Evolutionary conservation across 1,140 invertebrate genomes (phyloP), one percentile per base, ranked within the genome.

Genomic region (Drosophila kikkawai): DNA sequence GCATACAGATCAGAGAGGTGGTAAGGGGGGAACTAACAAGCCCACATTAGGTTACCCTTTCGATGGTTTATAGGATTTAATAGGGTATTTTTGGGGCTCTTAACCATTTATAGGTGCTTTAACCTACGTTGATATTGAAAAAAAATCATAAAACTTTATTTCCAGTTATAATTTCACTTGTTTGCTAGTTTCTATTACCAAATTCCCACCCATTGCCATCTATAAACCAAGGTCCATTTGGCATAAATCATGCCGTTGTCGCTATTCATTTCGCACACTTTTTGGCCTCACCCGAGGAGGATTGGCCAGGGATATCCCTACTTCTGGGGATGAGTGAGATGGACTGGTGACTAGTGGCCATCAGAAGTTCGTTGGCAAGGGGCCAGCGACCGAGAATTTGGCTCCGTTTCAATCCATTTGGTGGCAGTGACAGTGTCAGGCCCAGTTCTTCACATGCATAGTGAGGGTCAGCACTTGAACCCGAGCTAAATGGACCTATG

Each of bases 401-500:
- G 75, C 68, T 53, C 39, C 56, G 45, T 37, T 51, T 56, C 79
- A 79, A 51, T 45, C 76, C 76, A 79, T 75, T 79, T 48, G 60
- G 57, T 55, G 68, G 69, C 69, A 73, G 47, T 69, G 67, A 58
- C 67, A 71, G 44, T 56, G 53, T 71, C 66, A 51, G 48, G 44
- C 36, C 66, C 60, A 56, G 36, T 56, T 56, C 12, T 55, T 12
- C 36, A n/a, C 36, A 55, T 39, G 8, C 63, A 74, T 39, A 76
- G 48, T 60, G 75, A 75, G 80, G 80, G 80, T 83, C 80, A 79
- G 60, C 59, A 80, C 77, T 74, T 79, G 79, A 87, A 79, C 70
- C 69, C 80, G 58, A 65, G 74, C 66, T 66, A 75, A 75, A 80
- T 78, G 75, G 77, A 68, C 75, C 60, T 44, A 37, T 13, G 13